Evolutionary conservation across 2,888 invertebrate genomes (phyloP), one percentile per base, ranked within the genome.

Genomic region (Esperia sulphurella): DNA sequence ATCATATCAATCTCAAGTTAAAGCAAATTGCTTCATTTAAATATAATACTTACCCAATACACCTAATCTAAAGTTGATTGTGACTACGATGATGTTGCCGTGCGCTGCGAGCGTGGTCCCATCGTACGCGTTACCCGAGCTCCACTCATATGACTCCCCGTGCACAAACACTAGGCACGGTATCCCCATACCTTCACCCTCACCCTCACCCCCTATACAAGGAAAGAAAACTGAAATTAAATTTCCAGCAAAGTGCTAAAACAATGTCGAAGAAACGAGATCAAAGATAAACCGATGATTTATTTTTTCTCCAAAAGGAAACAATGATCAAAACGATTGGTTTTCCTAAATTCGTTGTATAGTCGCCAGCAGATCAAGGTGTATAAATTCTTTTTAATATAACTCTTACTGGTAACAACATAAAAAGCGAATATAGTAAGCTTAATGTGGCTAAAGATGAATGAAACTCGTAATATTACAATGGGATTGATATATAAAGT

Each of bases 131-230:
- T 98, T 98, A 52, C 98, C 99, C 40, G 98, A 95, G 79, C 97
- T 97, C 96, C 98, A 98, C 78, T 98, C 97, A 85, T 96, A 98
- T 28, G 97, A 97, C 82, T 98, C 98, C 46, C 97, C 98, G 78
- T 97, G 97, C 62, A 98, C 94, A 78, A 96, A 96, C 49, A 98
- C 94, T 71, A 98, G 91, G 49, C 97, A 96, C 53, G 97, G 95
- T 67, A 95, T 83, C 57, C 92, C 90, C 60, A 74, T 90, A 65
- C 74, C 79, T 61, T 41, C 47, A 10, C 43, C 14, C 38, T 43
- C 47, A 3, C 38, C 49, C 12, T 81, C 82, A 41, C 71, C 68
- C 50, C 80, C 79, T 80, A 62, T 30, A 45, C 48, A 45, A 59
- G 44, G 41, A 35, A 10, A 21, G 3, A 50, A 46, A 45, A 13